Conservation (phyloP, 2,113 vertebrate genomes). For the Mus musculus region GRCm39 chr10:125580501-125581000, state of each 20-base stretch:
- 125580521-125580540: too few species aligned
- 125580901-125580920: neutral
- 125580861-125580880: neutral
- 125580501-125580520: too few species aligned
- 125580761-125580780: too few species aligned
- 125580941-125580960: conserved; percentile 26
- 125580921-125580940: neutral
- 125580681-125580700: neutral
- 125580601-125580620: neutral
- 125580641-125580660: neutral
- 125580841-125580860: neutral
- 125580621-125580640: too few species aligned
- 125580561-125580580: too few species aligned
- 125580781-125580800: neutral
- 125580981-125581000: neutral
- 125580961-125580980: neutral
- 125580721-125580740: too few species aligned
- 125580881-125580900: neutral
- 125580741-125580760: neutral
- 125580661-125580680: too few species aligned
- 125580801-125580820: neutral
- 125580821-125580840: neutral
- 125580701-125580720: too few species aligned
- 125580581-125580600: neutral
- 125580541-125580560: too few species aligned